A percentile compares a stretch with the other conserved stretches of the same genome.
These are phyloP conservation scores for Leucozona laternaria DNA, from an alignment of 2,888 invertebrate species.

Conservation along the genomic window DNA sequence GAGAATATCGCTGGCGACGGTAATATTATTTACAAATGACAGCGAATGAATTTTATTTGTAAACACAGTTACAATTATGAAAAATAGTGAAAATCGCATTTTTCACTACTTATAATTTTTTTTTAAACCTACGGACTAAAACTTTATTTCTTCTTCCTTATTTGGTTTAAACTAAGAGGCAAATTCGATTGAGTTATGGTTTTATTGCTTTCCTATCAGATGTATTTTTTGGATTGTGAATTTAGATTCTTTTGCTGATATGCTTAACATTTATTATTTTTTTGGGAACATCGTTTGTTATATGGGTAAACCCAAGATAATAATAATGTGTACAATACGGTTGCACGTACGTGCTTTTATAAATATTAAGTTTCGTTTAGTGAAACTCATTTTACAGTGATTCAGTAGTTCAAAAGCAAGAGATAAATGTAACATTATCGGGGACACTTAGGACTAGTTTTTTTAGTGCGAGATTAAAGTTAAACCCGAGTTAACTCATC, in stretches of 20 bases:
- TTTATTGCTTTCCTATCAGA: constrained; percentile 18
- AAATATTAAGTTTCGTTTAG: too few relatives aligned
- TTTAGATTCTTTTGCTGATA: constrained; percentile 35
- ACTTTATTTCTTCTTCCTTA: background rate
- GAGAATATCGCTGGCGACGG: constrained; percentile 26
- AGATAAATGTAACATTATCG: too few relatives aligned
- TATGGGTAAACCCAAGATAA: background rate
- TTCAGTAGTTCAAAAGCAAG: too few relatives aligned
- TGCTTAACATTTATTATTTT: background rate
- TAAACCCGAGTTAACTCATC: too few relatives aligned
- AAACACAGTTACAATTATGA: constrained; percentile 2
- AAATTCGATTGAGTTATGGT: background rate
- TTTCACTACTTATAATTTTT: background rate
- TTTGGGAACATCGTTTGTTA: background rate
- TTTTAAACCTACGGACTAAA: background rate
- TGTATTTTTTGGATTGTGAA: constrained; percentile 17
- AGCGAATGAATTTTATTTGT: constrained; percentile 20
- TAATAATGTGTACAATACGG: background rate
- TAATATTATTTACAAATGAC: constrained; percentile 17
- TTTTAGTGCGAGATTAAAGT: too few relatives aligned
- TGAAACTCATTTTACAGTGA: too few relatives aligned
- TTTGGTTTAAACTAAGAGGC: background rate
- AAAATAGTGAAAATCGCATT: constrained; percentile 15
- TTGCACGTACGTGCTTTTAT: background rate
- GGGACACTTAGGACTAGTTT: too few relatives aligned